Percentiles rank a stretch among this genome's conserved stretches.
Evolutionary conservation across 2,888 invertebrate species (phyloP).

Genomic region (Bruchidius siliquastri): DNA sequence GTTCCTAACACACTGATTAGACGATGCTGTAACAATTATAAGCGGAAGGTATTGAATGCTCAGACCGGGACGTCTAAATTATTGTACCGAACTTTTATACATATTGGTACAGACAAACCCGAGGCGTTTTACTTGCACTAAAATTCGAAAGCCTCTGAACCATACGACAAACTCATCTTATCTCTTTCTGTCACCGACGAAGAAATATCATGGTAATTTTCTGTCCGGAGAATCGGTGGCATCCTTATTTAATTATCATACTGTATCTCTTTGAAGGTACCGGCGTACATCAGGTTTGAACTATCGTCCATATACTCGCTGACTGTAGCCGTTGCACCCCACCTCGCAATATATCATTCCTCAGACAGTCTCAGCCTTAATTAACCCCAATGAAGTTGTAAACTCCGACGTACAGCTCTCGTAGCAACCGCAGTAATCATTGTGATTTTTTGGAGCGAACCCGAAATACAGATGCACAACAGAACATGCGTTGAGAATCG

Average conservation of each 20-base stretch:
- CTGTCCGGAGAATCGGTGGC: neutral
- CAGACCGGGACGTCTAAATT: too few relatives aligned
- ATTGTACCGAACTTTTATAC: neutral
- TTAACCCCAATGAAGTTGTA: constrained; percentile 28
- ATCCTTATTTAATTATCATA: neutral
- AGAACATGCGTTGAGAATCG: neutral
- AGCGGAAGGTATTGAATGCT: too few relatives aligned
- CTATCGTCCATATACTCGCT: neutral
- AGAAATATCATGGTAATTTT: neutral
- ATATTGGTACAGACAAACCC: neutral
- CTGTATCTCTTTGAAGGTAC: neutral
- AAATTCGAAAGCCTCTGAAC: neutral
- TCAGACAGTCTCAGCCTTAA: constrained; percentile 25
- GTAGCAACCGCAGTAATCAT: constrained; percentile 11
- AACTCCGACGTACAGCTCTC: constrained; percentile 17
- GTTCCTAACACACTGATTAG: too few relatives aligned
- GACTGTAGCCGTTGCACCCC: neutral
- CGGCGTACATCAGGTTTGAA: neutral
- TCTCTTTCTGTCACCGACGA: neutral
- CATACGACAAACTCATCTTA: neutral
- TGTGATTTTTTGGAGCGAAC: neutral
- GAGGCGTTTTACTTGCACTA: neutral
- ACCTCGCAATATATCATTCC: constrained; percentile 22
- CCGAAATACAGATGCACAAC: neutral
- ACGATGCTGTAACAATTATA: too few relatives aligned